A percentile compares a stretch with the other conserved stretches of the same genome.
Conservation (phyloP, 2,888 invertebrate species). For the Sminthurides aquaticus region DNA sequence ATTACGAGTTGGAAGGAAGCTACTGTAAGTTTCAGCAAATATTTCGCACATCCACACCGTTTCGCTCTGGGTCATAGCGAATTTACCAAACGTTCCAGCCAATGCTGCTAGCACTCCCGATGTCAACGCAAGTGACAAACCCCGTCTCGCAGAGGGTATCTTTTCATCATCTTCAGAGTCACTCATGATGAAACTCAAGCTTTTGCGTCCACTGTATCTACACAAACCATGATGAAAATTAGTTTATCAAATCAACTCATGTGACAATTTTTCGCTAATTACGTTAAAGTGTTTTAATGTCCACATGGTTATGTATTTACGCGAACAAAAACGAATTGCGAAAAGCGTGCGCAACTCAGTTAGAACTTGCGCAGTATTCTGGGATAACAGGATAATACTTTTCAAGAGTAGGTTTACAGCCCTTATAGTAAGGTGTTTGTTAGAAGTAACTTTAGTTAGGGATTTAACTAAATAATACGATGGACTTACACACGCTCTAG, state of each 20-base stretch:
- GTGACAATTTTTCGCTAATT: background rate
- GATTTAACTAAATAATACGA: too few relatives aligned
- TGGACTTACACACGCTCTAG: background rate
- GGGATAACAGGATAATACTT: too few relatives aligned
- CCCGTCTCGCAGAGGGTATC: constrained; percentile 34
- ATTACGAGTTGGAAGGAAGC: constrained; percentile 8
- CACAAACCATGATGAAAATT: background rate
- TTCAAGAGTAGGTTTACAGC: too few relatives aligned
- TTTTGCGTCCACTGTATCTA: background rate
- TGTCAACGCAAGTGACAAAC: constrained; percentile 45
- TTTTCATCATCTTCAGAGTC: constrained; percentile 17
- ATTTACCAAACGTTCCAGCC: constrained; percentile 48
- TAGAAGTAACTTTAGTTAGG: too few relatives aligned
- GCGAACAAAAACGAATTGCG: too few relatives aligned
- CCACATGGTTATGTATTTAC: too few relatives aligned
- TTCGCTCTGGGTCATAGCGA: constrained; percentile 46
- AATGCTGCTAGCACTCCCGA: constrained; percentile 48
- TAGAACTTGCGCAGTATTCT: too few relatives aligned
- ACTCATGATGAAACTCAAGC: background rate
- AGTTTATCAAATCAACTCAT: background rate
- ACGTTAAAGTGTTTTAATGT: background rate
- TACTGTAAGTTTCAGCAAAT: constrained; percentile 17
- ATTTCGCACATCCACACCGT: constrained; percentile 45
- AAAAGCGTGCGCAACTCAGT: too few relatives aligned
- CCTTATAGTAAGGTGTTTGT: too few relatives aligned